Conservation (phyloP, 2,888 invertebrate species). For the Furcula furcula region DNA sequence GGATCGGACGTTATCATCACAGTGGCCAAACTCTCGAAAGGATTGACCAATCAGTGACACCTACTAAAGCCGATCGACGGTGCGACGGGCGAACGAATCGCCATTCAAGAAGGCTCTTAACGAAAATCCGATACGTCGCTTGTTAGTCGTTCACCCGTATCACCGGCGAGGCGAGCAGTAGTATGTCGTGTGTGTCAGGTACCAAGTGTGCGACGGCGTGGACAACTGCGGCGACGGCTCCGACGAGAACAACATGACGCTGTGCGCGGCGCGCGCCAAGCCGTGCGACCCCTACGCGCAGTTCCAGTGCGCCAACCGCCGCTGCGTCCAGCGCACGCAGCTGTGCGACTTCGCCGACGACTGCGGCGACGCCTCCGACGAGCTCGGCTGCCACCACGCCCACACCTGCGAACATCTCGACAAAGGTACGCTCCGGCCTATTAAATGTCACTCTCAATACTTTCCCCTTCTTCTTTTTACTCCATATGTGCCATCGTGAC, state of each 20-base stretch:
- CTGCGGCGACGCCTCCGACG: conserved; percentile 95
- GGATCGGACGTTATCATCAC: too few relatives aligned
- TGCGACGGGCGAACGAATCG: too few relatives aligned
- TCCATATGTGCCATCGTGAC: too few relatives aligned
- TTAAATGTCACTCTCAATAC: too few relatives aligned
- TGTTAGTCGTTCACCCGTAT: too few relatives aligned
- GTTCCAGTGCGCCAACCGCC: conserved; percentile 93
- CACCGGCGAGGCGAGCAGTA: too few relatives aligned
- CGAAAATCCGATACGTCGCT: too few relatives aligned
- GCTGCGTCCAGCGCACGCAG: conserved; percentile 89
- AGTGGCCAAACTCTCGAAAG: too few relatives aligned
- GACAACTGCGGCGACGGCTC: conserved; percentile 97
- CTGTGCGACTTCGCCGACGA: conserved; percentile 95
- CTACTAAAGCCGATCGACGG: too few relatives aligned
- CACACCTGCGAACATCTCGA: conserved; percentile 76
- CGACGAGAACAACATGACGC: conserved; percentile 97
- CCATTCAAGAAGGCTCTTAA: too few relatives aligned
- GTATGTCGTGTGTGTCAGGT: conserved; percentile 72
- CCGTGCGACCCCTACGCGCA: conserved; percentile 90
- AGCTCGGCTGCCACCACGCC: conserved; percentile 91
- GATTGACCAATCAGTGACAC: too few relatives aligned
- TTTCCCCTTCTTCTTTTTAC: too few relatives aligned
- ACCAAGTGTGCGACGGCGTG: conserved; percentile 94
- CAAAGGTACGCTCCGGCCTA: conserved; percentile 62
- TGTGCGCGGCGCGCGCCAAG: conserved; percentile 88